These are phyloP conservation scores for Lamproptera curius DNA, from an alignment of 2,888 invertebrate genomes.

Conservation along the genomic window DNA sequence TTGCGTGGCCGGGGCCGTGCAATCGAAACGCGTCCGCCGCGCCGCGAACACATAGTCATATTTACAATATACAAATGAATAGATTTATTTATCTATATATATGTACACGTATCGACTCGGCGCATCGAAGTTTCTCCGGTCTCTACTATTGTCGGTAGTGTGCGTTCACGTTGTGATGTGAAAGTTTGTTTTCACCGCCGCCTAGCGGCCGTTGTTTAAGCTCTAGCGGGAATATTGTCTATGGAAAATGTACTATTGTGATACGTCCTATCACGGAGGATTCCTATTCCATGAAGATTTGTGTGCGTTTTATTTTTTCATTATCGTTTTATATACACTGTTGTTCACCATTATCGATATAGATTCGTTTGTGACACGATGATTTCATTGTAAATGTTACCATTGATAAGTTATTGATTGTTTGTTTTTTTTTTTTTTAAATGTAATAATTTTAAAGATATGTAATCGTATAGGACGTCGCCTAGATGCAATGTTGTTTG, in stretches of 20 bases:
- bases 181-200: conserved; percentile 32
- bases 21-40: conserved; percentile 29
- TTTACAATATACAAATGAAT: conserved; percentile 47
- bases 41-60: conserved; percentile 56
- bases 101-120: conserved; percentile 35
- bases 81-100: conserved; percentile 49
- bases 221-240: conserved; percentile 18
- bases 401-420: conserved; percentile 71
- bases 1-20: conserved; percentile 27
- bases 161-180: conserved; percentile 24
- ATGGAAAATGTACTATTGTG: conserved; percentile 51
- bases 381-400: conserved; percentile 74
- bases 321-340: conserved; percentile 59
- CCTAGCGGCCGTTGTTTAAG: conserved; percentile 40
- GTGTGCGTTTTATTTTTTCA: conserved; percentile 36
- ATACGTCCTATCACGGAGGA: conserved; percentile 68
- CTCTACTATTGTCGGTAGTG: conserved; percentile 3
- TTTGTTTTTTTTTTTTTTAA: conserved; percentile 42
- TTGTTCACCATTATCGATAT: conserved; percentile 49
- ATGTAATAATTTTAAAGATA: too few species aligned
- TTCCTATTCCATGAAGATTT: conserved; percentile 68
- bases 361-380: conserved; percentile 51
- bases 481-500: conserved; percentile 11
- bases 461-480: too few species aligned
- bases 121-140: too few species aligned